These are phyloP conservation scores for Fundulus diaphanus DNA, from an alignment of 2,797 vertebrate genomes.

Conservation along the genomic window DNA sequence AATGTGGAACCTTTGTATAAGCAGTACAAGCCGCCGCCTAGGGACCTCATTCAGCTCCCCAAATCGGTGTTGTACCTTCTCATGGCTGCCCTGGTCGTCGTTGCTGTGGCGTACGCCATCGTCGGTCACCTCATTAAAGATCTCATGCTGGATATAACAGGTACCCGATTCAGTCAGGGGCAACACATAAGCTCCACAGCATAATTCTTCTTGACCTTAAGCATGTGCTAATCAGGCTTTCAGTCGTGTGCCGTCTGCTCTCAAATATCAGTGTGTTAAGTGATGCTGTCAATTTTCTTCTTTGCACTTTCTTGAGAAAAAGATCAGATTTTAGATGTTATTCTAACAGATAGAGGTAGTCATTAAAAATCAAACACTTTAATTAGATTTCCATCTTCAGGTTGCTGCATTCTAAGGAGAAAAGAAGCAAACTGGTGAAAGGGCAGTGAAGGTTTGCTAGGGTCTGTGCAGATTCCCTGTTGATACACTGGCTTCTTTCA, in stretches of 20 bases:
- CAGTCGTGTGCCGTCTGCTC: background rate
- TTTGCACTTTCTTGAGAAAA: background rate
- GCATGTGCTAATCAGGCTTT: constrained; percentile 1
- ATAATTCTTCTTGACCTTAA: background rate
- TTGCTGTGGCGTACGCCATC: constrained; percentile 86
- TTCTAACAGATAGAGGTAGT: background rate
- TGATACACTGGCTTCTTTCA: too few relatives aligned
- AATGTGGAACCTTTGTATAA: constrained; percentile 76
- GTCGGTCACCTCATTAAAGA: constrained; percentile 90
- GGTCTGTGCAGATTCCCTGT: too few relatives aligned
- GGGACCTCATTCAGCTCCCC: constrained; percentile 84
- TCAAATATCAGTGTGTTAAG: background rate
- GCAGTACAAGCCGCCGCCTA: constrained; percentile 83
- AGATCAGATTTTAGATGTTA: background rate
- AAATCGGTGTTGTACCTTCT: constrained; percentile 82
- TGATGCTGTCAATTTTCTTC: background rate
- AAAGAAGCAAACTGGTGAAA: too few relatives aligned
- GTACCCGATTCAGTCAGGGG: constrained; percentile 57
- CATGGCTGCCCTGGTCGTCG: constrained; percentile 82
- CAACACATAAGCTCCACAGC: background rate
- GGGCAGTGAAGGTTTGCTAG: too few relatives aligned
- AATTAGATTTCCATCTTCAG: background rate
- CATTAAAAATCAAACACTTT: background rate
- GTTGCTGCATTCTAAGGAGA: too few relatives aligned
- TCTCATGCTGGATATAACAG: constrained; percentile 84